These are phyloP conservation scores for Lacanobia wlatinum DNA, from an alignment of 2,888 invertebrate genomes.

Conservation along the genomic window DNA sequence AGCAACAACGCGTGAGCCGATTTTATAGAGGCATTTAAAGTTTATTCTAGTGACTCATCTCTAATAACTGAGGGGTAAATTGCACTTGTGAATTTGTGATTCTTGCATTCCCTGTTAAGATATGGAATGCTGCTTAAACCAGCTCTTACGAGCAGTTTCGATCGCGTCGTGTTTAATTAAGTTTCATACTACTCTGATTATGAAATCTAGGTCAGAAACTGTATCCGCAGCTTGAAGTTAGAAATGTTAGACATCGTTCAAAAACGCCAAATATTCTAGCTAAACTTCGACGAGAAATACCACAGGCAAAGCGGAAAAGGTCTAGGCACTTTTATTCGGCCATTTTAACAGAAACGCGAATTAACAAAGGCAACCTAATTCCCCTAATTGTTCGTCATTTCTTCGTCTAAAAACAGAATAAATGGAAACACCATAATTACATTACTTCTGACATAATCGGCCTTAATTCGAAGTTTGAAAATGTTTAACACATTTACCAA, in stretches of 20 bases:
- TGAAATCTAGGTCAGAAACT: conserved; percentile 53
- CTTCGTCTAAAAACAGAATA: conserved; percentile 54
- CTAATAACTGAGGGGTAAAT: conserved; percentile 35
- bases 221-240: conserved; percentile 40
- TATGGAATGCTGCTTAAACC: conserved; percentile 31
- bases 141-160: conserved; percentile 27
- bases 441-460: conserved; percentile 57
- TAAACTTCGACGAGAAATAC: conserved; percentile 8
- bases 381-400: conserved; percentile 50
- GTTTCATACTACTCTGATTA: conserved; percentile 24
- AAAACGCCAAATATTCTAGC: conserved; percentile 26
- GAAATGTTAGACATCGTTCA: conserved; percentile 17
- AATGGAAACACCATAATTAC: conserved; percentile 55
- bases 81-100: conserved; percentile 31
- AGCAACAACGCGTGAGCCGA: conserved; percentile 39
- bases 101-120: conserved; percentile 28
- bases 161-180: conserved; percentile 31
- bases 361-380: conserved; percentile 46
- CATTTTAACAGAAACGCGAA: conserved; percentile 25
- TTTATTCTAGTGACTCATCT: conserved; percentile 38
- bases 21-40: conserved; percentile 39
- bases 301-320: conserved; percentile 9
- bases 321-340: conserved; percentile 22
- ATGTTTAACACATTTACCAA: conserved; percentile 39
- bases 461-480: conserved; percentile 57